Evolutionary conservation across 1,140 invertebrate species (phyloP), one percentile per base, ranked within the genome.

Genomic region (Oncopodura yosiiana): DNA sequence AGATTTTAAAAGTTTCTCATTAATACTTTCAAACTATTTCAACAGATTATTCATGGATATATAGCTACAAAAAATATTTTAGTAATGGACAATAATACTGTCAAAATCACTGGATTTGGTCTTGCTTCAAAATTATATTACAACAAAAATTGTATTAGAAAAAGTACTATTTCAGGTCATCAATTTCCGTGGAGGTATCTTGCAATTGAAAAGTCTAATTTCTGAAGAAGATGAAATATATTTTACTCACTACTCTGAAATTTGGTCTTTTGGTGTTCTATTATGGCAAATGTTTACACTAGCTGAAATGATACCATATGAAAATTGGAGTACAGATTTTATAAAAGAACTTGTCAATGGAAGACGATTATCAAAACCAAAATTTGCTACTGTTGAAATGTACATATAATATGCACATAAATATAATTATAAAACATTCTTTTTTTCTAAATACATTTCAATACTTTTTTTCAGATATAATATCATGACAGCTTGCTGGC

Each of bases 221-320:
- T 3, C 16, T 21, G 19, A 46, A 30, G 44, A 30, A 14, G 44
- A 46, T 14, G 44, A 18, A 8, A 9, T 32, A 18, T 32, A 46
- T 32, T 46, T 34, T 46, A 46, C 44, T 12, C 27, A 46, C 19
- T 32, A 46, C 11, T 46, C 44, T 19, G 44, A 46, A 12, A 19
- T 34, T 1, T 46, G 44, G 44, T n/a, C n/a, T n/a, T n/a, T n/a
- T n/a, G n/a, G n/a, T n/a, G n/a, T n/a, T n/a, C n/a, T n/a, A n/a
- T n/a, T 46, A 3, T 46, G 44, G 44, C 27, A 46, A 46, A 46
- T 46, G 29, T 46, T 21, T 32, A 32, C 43, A 4, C 21, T 45
- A 30, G 43, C 27, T 2, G 6, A 32, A 18, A 32, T 26, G 29
- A n/a, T n/a, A n/a, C 43, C 43, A 0, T 45, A 45, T 9, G 43